Base-by-base conservation (phyloP, 2,797 vertebrate species). In the Xiphophorus birchmanni region DNA sequence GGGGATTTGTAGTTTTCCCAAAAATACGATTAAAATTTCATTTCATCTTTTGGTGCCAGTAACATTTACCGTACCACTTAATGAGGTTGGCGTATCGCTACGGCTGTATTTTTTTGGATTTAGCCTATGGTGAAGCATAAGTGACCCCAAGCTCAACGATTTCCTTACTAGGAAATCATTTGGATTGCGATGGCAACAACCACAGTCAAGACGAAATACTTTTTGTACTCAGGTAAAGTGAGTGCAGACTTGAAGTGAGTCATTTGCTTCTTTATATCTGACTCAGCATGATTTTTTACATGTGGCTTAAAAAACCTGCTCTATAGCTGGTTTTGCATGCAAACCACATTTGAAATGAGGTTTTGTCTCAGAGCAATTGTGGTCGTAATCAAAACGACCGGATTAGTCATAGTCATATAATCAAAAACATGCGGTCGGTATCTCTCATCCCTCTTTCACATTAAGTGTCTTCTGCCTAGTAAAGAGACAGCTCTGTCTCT, bases 401-500 rank as follows among this genome's bases (percentile, higher is more conserved):
- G 63, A 73, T 80, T 78, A 79, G 63, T 81, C 52, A 77, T n/a
- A 44, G 44, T 81, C 73, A 75, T 69, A 63, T 77, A 42, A 88
- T 89, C 15, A 67, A 67, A 77, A 89, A 48, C 77, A 77, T 75
- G 60, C 45, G 71, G 17, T 18, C 63, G 75, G 52, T 71, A 67
- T 89, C 52, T 84, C 47, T 76, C 52, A 74, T 82, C 87, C 76
- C 60, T 71, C 75, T 78, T 71, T 60, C 73, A 84, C 48, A 52
- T 79, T 80, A 9, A 2, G n/a, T 76, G 48, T 82, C 79, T 86
- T 72, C 65, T 79, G 56, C 76, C 79, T 82, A 75, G 56, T 71
- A 9, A 69, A 44, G 81, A 89, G 81, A 94, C 92, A 94, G 84
- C 89, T 82, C 75, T 82, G 85, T 87, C 89, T 86, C 80, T 89